A percentile compares a stretch with the other conserved stretches of the same genome.
Evolutionary conservation across 2,797 vertebrate species (phyloP).

Genomic region (Cephalopachus bancanus): DNA sequence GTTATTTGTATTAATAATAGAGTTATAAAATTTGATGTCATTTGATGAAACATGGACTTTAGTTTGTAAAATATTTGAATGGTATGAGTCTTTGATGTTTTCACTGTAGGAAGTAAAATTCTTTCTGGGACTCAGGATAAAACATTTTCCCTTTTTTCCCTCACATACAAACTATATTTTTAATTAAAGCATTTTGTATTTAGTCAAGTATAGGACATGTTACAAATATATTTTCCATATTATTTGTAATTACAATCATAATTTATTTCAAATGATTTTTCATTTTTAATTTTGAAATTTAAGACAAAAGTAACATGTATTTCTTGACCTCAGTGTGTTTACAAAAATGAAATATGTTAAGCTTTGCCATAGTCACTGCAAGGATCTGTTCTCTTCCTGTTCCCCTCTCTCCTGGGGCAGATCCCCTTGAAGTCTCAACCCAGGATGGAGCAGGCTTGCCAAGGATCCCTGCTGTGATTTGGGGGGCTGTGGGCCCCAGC

Average conservation of each 20-base stretch:
- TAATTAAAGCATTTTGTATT: slow-evolving; percentile 58
- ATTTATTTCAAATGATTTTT: background rate
- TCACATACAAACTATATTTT: background rate
- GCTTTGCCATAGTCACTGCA: background rate
- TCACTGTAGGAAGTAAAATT: slow-evolving; percentile 35
- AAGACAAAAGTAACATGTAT: background rate
- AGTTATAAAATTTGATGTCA: background rate
- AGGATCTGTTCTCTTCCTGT: slow-evolving; percentile 17
- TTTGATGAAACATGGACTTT: slow-evolving; percentile 39
- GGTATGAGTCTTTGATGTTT: slow-evolving; percentile 46
- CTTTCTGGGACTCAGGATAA: slow-evolving; percentile 41
- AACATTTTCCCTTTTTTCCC: slow-evolving; percentile 45
- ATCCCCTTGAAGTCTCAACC: background rate
- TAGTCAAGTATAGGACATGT: background rate
- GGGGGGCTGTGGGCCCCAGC: background rate
- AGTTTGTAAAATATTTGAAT: slow-evolving; percentile 1
- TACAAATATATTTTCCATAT: slow-evolving; percentile 40
- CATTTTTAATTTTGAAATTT: slow-evolving; percentile 51
- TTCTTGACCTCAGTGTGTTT: background rate
- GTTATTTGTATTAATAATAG: slow-evolving; percentile 24
- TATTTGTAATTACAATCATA: background rate
- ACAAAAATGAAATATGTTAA: slow-evolving; percentile 33
- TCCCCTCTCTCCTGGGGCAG: background rate
- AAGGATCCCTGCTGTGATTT: background rate
- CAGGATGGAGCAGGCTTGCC: background rate